Conservation (phyloP, 2,888 invertebrate species). For the Matsumyia berberina region DNA sequence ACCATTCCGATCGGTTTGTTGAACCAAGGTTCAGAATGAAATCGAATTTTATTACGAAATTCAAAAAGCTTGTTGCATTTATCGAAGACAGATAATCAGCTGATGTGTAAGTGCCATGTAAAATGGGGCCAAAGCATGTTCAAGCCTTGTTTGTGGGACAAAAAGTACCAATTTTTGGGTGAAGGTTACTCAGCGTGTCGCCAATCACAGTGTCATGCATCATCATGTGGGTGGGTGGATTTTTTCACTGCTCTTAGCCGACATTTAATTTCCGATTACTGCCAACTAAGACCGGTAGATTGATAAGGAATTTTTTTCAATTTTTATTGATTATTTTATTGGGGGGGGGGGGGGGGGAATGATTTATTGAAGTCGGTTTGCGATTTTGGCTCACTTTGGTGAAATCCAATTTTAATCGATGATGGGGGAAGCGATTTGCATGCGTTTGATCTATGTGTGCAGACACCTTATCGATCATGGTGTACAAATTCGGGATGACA, state of each 20-base stretch:
- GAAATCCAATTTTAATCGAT: constrained; percentile 37
- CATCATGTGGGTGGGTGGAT: constrained; percentile 17
- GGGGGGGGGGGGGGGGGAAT: constrained; percentile 11
- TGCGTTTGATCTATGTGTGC: constrained; percentile 25
- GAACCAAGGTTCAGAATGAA: neutral
- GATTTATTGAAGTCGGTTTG: constrained; percentile 35
- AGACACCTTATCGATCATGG: constrained; percentile 41
- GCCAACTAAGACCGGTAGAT: neutral
- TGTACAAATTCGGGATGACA: neutral
- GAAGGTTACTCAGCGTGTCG: constrained; percentile 19
- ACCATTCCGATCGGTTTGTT: neutral
- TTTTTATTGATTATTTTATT: neutral
- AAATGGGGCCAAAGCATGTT: neutral
- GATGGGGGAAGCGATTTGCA: constrained; percentile 36
- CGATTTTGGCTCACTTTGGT: constrained; percentile 8
- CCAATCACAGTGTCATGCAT: constrained; percentile 41
- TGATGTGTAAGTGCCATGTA: neutral
- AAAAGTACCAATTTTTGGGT: neutral
- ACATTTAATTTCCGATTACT: constrained; percentile 33
- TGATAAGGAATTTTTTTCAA: constrained; percentile 27
- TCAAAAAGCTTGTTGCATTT: neutral
- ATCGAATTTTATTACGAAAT: constrained; percentile 17
- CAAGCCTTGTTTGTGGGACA: neutral
- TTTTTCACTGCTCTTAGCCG: constrained; percentile 18
- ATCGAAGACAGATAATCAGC: constrained; percentile 3